Percentiles rank a stretch among this genome's conserved stretches.
These are phyloP conservation scores for Glomeris marginata DNA, from an alignment of 2,888 invertebrate genomes.

Conservation along the genomic window DNA sequence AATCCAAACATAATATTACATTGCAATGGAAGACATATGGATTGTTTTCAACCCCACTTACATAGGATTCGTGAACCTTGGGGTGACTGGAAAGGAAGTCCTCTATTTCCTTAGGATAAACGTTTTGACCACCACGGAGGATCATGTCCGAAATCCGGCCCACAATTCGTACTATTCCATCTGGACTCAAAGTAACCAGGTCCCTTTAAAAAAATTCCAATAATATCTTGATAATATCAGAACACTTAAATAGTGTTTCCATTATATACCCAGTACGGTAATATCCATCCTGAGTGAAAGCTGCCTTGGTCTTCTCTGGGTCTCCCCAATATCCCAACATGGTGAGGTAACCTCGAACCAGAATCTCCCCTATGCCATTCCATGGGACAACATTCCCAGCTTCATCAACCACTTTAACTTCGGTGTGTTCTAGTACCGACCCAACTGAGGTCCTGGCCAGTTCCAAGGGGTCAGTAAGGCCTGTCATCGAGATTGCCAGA, in stretches of 20 bases:
- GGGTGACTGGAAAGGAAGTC: constrained; percentile 35
- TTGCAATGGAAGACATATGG: too few relatives aligned
- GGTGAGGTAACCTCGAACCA: constrained; percentile 53
- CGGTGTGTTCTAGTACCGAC: too few relatives aligned
- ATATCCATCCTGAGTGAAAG: constrained; percentile 53
- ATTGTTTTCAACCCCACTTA: constrained; percentile 27
- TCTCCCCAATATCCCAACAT: constrained; percentile 74
- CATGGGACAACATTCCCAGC: constrained; percentile 42
- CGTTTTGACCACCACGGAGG: constrained; percentile 66
- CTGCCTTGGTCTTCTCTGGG: constrained; percentile 51
- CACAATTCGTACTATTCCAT: constrained; percentile 54
- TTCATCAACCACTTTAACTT: background rate
- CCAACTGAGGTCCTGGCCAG: background rate
- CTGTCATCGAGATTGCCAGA: too few relatives aligned
- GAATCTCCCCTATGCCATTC: constrained; percentile 58
- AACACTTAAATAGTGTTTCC: background rate
- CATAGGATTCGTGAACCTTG: constrained; percentile 52
- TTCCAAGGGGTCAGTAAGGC: too few relatives aligned
- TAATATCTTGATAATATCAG: background rate
- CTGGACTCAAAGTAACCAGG: constrained; percentile 5
- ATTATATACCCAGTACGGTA: constrained; percentile 53
- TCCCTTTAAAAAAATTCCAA: constrained; percentile 3
- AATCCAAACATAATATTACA: too few relatives aligned
- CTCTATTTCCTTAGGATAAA: constrained; percentile 43
- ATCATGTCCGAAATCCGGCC: constrained; percentile 65